Evolutionary conservation across 2,888 invertebrate genomes (phyloP), one percentile per base, ranked within the genome.

Genomic region (Lissonota sp.): DNA sequence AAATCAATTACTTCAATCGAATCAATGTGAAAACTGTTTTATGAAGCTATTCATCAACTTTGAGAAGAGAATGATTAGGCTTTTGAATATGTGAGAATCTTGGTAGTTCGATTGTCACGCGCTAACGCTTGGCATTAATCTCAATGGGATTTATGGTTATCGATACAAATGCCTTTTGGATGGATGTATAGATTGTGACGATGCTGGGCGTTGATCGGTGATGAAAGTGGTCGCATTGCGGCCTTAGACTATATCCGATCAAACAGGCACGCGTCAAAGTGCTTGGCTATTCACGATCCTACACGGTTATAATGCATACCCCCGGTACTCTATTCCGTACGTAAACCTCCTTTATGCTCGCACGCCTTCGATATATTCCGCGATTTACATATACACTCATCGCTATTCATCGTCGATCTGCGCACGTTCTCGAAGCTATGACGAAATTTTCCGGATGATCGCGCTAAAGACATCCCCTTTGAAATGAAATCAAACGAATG

Each of bases 371-470:
- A 83, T 84, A 26, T 26, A 83, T 81, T 83, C 80, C 69, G 37
- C 26, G 51, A 76, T 78, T 73, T 78, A 72, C 79, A 58, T 74
- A 26, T 3, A 26, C 26, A 51, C 83, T 84, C 84, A 84, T 84
- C 77, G 72, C 79, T 83, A 84, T 84, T 84, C 84, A 84, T 84
- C 73, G 76, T 51, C 42, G 60, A 53, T 44, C 63, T 49, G 8
- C 53, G 8, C 53, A 60, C 55, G 26, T 26, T 26, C 26, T 26
- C 26, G 26, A 26, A 26, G 26, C n/a, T 58, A 75, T 60, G 53
- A 26, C 55, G 70, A 66, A 80, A 80, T 75, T 75, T 26, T 64
- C 49, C 26, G 49, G 51, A 64, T 26, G 46, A n/a, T 12, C 40
- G 39, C 16, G 10, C 37, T n/a, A 58, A 10, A 16, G n/a, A 44